Base-by-base conservation (phyloP, 2,888 invertebrate genomes). In the Hedya salicella region DNA sequence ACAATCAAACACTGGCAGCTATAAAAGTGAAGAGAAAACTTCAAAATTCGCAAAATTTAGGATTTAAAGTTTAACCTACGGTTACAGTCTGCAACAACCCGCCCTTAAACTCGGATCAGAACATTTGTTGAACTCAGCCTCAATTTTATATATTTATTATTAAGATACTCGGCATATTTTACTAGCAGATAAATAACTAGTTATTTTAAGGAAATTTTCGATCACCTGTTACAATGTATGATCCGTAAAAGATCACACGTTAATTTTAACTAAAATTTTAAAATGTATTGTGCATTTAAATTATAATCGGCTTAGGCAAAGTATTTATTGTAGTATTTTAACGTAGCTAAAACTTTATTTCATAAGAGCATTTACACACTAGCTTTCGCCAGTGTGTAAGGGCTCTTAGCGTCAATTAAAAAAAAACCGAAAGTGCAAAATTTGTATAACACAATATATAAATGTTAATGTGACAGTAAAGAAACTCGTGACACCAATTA, bases 201-300 rank as follows among this genome's bases (percentile, higher is more conserved):
- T 39, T 59, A 50, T 21, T 54, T 9, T 68, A 50, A 65, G 11
- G 14, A 46, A 36, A 46, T 62, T 48, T 42, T 62, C 50, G 44
- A 57, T 56, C 61, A 65, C 50, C 50, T 46, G 61, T 62, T 56
- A 36, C 56, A 52, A 62, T 44, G 49, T 50, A 57, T n/a, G 62
- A 39, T 50, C 56, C 50, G 4, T 9, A 17, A 67, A 16, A 49
- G 65, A 62, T 57, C 50, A 42, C 67, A 65, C 64, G 62, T 62
- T 68, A 49, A 63, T 66, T 69, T 68, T 69, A 68, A 62, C 54
- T 14, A 61, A 66, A 50, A 19, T 40, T 44, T 60, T 68, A 42
- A 64, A 66, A 59, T 57, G 42, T 70, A 68, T 70, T 56, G 53
- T 74, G 76, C 75, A 76, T 76, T 76, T 76, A 76, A 69, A 71